Evolutionary conservation across 2,888 invertebrate species (phyloP).

Genomic region (Isoperla grammatica): DNA sequence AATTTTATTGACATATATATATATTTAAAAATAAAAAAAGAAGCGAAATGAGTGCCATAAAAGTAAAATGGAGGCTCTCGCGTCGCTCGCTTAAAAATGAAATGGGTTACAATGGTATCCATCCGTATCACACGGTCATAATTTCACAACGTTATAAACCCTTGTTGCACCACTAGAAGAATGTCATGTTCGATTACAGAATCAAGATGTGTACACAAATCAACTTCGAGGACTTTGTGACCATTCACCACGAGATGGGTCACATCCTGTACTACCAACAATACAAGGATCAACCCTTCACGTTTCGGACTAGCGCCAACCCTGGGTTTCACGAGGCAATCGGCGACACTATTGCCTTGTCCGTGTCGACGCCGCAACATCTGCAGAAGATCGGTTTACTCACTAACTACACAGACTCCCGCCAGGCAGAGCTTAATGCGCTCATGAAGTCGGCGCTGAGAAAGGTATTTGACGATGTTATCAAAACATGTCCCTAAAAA

Average conservation of each 20-base stretch:
- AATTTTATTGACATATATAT: too few species aligned
- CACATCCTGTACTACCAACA: slow-evolving; percentile 60
- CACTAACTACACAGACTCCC: slow-evolving; percentile 36
- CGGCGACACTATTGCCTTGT: slow-evolving; percentile 56
- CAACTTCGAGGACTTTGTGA: slow-evolving; percentile 40
- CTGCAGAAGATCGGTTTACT: slow-evolving; percentile 44
- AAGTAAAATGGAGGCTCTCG: too few species aligned
- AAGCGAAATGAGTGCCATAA: too few species aligned
- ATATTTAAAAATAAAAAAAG: too few species aligned
- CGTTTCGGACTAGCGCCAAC: slow-evolving; percentile 39
- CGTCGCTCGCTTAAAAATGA: too few species aligned
- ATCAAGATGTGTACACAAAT: slow-evolving; percentile 43
- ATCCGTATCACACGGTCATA: too few species aligned
- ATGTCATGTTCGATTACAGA: slow-evolving; percentile 31
- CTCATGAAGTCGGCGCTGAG: slow-evolving; percentile 46
- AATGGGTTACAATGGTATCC: too few species aligned
- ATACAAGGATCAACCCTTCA: slow-evolving; percentile 51
- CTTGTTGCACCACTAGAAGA: too few species aligned
- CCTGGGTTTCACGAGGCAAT: slow-evolving; percentile 59
- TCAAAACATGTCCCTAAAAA: too few species aligned
- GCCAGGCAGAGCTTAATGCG: slow-evolving; percentile 43
- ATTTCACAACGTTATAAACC: too few species aligned
- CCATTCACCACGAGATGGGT: slow-evolving; percentile 49
- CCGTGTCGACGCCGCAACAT: slow-evolving; percentile 50
- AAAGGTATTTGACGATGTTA: too few species aligned